Conservation (phyloP, 2,113 vertebrate genomes). For the Tragelaphus imberbis region DNA sequence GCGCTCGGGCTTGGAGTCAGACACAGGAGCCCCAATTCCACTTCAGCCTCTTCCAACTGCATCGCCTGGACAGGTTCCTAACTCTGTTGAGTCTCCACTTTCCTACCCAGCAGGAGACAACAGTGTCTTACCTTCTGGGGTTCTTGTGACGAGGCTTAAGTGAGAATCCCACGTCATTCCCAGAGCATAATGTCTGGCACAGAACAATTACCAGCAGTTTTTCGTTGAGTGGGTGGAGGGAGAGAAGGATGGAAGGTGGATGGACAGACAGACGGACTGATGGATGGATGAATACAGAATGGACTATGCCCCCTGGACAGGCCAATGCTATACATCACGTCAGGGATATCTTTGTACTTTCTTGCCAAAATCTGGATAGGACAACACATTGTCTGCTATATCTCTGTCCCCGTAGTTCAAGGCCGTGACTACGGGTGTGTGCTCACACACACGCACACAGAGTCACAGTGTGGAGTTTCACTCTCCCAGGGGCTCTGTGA, state of each 20-base stretch:
- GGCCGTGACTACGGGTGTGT: not conserved
- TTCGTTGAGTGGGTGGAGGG: not conserved
- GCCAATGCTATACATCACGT: not conserved
- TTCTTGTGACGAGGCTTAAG: not conserved
- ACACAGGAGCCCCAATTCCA: not conserved
- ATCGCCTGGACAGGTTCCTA: not conserved
- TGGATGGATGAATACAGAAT: not conserved
- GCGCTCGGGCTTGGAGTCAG: not conserved
- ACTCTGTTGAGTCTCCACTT: not conserved
- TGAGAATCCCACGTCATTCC: not conserved
- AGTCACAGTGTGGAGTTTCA: not conserved
- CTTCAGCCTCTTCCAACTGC: not conserved
- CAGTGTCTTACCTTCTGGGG: not conserved
- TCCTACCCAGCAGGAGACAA: not conserved
- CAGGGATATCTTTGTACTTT: not conserved
- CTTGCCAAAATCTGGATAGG: not conserved
- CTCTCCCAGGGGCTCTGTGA: not conserved
- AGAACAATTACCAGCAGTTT: not conserved
- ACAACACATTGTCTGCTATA: not conserved
- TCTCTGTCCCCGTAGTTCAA: not conserved
- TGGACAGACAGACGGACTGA: not conserved
- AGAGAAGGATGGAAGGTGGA: not conserved
- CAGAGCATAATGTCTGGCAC: not conserved
- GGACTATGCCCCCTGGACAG: not conserved
- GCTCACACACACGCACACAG: fast-evolving